Evolutionary conservation across 2,888 invertebrate genomes (phyloP), one percentile per base, ranked within the genome.

Genomic region (Hemaris fuciformis): DNA sequence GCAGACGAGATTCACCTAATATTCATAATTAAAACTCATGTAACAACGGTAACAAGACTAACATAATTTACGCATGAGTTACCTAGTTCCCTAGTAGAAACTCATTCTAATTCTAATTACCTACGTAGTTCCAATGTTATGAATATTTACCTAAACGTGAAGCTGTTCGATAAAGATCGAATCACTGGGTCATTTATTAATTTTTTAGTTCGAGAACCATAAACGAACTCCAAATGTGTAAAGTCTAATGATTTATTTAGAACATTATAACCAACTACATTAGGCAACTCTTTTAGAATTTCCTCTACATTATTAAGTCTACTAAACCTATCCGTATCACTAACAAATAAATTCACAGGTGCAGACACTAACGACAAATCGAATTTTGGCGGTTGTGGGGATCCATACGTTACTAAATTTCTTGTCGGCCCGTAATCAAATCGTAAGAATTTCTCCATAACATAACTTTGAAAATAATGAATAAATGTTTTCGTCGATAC

Each of bases 191-290:
- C 67, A 68, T 89, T 91, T 22, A 91, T 67, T 10, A 89, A 64
- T 25, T 57, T 67, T 64, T 87, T 85, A 2, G 82, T 81, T 57
- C 88, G 73, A 62, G 80, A 69, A 13, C 91, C 91, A 63, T 87
- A 91, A 15, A 86, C 69, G 68, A 88, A 91, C 67, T 91, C 91
- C 27, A 90, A 77, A 70, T 91, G 91, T 18, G 85, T 84, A 64
- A 89, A 90, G 65, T 86, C 85, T 62, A 84, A 64, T 2, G 80
- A 79, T 68, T 74, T 75, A 61, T 88, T 83, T 1, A 86, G 77
- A 43, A 73, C 72, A n/a, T 81, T 69, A 66, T 74, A 75, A 20
- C 71, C 77, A 22, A 77, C 69, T 20, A 88, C 66, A 64, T 80
- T 86, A 15, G 83, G 82, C 13, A 91, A 70, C 57, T 67, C 73